Percentiles rank a stretch among this genome's conserved stretches.
These are phyloP conservation scores for Autographa pulchrina DNA, from an alignment of 2,888 invertebrate genomes.

Conservation along the genomic window DNA sequence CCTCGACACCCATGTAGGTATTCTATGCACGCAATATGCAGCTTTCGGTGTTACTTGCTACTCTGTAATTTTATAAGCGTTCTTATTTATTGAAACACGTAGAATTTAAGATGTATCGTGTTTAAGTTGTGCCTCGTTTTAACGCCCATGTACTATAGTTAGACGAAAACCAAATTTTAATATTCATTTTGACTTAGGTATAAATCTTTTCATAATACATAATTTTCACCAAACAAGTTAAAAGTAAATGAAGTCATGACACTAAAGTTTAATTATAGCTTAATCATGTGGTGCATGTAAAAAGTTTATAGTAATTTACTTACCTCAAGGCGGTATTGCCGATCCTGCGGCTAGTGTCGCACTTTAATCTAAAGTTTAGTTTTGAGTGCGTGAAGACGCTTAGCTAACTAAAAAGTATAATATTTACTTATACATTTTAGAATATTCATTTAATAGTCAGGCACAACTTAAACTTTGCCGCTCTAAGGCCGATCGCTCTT, in stretches of 20 bases:
- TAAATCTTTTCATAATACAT: conserved; percentile 57
- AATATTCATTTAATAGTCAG: conserved; percentile 60
- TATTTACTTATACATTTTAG: conserved; percentile 51
- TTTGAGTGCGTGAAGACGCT: conserved; percentile 65
- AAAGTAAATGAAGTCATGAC: conserved; percentile 65
- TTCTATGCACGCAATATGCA: conserved; percentile 84
- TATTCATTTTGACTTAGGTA: conserved; percentile 43
- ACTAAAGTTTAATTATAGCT: conserved; percentile 69
- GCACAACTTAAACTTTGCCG: conserved; percentile 83
- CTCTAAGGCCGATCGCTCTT: conserved; percentile 85
- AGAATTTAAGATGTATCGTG: conserved; percentile 70
- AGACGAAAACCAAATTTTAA: conserved; percentile 43
- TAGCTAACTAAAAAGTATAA: conserved; percentile 57
- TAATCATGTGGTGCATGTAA: conserved; percentile 71
- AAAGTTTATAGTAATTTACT: conserved; percentile 76
- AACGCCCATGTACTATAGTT: conserved; percentile 28
- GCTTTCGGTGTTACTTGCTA: conserved; percentile 87
- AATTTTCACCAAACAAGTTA: neutral
- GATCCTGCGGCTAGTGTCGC: conserved; percentile 65
- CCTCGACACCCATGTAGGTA: conserved; percentile 74
- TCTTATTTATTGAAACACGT: conserved; percentile 75
- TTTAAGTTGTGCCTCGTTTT: conserved; percentile 81
- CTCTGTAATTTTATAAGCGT: conserved; percentile 75
- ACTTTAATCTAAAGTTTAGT: conserved; percentile 76
- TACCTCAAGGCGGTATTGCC: conserved; percentile 65